phyloP scores from a whole-genome alignment of 1,140 invertebrate genomes.

The Batillaria attramentaria region DNA sequence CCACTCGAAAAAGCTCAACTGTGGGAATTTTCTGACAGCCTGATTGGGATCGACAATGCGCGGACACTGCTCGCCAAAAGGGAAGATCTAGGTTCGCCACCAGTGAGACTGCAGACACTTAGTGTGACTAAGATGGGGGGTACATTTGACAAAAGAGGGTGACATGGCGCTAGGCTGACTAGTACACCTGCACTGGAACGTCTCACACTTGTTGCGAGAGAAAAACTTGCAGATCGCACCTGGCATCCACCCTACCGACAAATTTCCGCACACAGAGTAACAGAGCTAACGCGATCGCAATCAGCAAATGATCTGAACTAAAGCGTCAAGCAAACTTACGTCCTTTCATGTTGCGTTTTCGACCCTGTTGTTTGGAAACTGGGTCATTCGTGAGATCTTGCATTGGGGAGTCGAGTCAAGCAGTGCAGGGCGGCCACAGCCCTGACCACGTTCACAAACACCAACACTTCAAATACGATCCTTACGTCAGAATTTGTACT shows the following conservation, averaged over 20 bases:
- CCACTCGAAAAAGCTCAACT: no score
- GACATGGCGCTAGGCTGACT: not conserved
- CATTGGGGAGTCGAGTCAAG: conserved; percentile 24
- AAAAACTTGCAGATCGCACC: not conserved
- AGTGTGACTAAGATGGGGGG: not conserved
- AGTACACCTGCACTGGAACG: no score
- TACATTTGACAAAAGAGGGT: conserved; percentile 2
- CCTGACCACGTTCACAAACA: not conserved
- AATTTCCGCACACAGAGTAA: not conserved
- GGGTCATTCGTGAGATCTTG: conserved; percentile 28
- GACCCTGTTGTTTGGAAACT: conserved; percentile 22
- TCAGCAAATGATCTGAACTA: not conserved
- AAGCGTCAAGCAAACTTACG: not conserved
- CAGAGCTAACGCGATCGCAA: not conserved
- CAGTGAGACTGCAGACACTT: not conserved
- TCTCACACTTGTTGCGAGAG: no score
- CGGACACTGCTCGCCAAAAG: not conserved
- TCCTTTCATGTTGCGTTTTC: conserved; percentile 27
- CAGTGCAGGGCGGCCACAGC: not conserved
- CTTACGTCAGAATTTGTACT: not conserved
- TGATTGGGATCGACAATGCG: not conserved
- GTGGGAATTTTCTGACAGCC: no score
- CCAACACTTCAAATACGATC: not conserved
- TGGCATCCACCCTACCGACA: conserved; percentile 4
- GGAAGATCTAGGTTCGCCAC: not conserved